These are phyloP conservation scores for Pyrrhia umbra DNA, from an alignment of 2,888 invertebrate genomes.

Conservation along the genomic window DNA sequence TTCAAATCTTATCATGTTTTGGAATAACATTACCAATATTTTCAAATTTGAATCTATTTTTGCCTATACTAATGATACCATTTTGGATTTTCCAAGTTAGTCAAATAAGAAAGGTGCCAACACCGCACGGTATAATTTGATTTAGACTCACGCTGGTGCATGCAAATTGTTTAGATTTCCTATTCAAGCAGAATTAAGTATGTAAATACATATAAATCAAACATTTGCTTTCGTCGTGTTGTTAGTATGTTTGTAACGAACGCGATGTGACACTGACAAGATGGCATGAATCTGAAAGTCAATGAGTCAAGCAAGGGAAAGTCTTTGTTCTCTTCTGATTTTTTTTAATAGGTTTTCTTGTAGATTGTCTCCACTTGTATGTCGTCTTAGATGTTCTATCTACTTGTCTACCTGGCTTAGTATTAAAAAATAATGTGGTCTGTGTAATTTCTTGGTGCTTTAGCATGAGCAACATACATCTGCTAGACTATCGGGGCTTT, in stretches of 20 bases:
- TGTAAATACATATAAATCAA: slow-evolving; percentile 42
- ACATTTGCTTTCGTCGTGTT: slow-evolving; percentile 2
- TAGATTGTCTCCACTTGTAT: not conserved
- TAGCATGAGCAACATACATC: too few relatives aligned
- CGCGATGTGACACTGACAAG: not conserved
- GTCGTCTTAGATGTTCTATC: too few relatives aligned
- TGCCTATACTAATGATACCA: not conserved
- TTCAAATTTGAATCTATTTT: not conserved
- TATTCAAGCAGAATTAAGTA: slow-evolving; percentile 19
- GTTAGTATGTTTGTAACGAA: slow-evolving; percentile 39
- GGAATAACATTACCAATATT: not conserved
- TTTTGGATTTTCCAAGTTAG: slow-evolving; percentile 21
- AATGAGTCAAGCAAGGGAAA: slow-evolving; percentile 35
- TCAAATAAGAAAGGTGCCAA: slow-evolving; percentile 13
- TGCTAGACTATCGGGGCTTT: not conserved
- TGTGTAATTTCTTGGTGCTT: not conserved
- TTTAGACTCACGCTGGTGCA: slow-evolving; percentile 37
- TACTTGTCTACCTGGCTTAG: too few relatives aligned
- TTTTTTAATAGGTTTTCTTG: not conserved
- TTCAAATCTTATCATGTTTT: not conserved
- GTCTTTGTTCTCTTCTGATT: slow-evolving; percentile 22
- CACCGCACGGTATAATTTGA: slow-evolving; percentile 20
- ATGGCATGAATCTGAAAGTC: slow-evolving; percentile 27
- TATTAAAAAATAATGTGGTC: too few relatives aligned
- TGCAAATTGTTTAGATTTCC: slow-evolving; percentile 52